phyloP scores from a whole-genome alignment of 2,888 invertebrate species.

The Tetragonisca angustula region DNA sequence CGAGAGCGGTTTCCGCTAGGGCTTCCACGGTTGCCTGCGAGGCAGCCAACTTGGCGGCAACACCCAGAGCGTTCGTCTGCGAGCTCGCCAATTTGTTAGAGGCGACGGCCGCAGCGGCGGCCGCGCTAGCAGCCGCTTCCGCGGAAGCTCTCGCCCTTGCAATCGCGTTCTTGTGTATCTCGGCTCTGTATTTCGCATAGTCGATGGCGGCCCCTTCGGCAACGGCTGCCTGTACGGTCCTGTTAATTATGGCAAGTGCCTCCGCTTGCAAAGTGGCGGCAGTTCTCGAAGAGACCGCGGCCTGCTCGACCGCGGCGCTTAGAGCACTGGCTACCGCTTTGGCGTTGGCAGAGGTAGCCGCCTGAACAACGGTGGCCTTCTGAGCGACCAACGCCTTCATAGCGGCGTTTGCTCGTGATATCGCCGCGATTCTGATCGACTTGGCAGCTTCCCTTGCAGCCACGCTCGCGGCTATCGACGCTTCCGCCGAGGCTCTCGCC shows the following conservation, averaged over 20 bases:
- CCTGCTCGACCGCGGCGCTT: not conserved
- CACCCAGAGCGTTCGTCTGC: not conserved
- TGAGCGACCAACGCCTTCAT: not conserved
- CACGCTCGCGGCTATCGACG: not conserved
- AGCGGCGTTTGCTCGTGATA: slow-evolving; percentile 11
- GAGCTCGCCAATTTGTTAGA: too few relatives aligned
- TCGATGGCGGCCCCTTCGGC: not conserved
- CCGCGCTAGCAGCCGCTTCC: slow-evolving; percentile 1
- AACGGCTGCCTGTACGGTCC: not conserved
- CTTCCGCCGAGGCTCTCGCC: not conserved
- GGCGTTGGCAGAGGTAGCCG: not conserved
- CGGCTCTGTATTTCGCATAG: not conserved
- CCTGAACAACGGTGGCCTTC: not conserved
- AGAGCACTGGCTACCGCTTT: not conserved
- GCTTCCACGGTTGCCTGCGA: not conserved
- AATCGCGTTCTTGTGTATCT: not conserved
- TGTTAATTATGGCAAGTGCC: not conserved
- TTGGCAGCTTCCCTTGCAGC: slow-evolving; percentile 14
- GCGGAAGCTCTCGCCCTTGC: not conserved
- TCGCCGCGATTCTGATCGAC: slow-evolving; percentile 6
- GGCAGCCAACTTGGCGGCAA: not conserved
- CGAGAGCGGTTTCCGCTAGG: not conserved
- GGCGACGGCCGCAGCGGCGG: not conserved
- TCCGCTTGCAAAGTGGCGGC: not conserved
- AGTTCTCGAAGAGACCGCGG: not conserved